These are phyloP conservation scores for Malurus alboscapulatus DNA, from an alignment of 2,113 vertebrate genomes.

Conservation along the genomic window DNA sequence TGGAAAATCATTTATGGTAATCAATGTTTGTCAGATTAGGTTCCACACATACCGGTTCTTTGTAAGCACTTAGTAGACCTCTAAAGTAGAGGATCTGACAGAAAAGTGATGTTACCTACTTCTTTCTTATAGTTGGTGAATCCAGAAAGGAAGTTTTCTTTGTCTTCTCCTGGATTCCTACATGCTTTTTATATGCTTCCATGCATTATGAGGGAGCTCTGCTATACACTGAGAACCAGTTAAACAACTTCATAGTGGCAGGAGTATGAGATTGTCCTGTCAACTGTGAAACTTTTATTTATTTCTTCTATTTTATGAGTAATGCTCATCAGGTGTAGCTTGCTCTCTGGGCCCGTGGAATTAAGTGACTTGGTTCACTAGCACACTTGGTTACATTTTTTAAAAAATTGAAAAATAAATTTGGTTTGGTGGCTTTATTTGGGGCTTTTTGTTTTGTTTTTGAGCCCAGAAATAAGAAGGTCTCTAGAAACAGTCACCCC, in stretches of 20 bases:
- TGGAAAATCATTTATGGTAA: not conserved
- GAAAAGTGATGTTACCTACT: not conserved
- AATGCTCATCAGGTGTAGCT: not conserved
- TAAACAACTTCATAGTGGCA: not conserved
- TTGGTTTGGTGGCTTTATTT: not conserved
- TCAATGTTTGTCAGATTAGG: not conserved
- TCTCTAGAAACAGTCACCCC: not conserved
- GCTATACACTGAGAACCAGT: not conserved
- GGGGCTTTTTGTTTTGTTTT: not conserved
- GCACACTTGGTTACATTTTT: not conserved
- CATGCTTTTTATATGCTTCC: not conserved
- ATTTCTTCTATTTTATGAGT: not conserved
- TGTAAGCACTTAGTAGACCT: not conserved
- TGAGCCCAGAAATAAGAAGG: not conserved
- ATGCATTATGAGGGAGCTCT: not conserved
- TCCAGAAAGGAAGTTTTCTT: not conserved
- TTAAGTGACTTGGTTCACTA: not conserved
- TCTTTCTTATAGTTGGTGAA: not conserved
- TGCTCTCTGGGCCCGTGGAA: not conserved
- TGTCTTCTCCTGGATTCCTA: not conserved
- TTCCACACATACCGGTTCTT: not conserved
- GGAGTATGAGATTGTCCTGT: not conserved
- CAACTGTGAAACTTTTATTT: not conserved
- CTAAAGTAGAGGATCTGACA: not conserved
- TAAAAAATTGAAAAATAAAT: not conserved